Evolutionary conservation across 2,888 invertebrate species (phyloP), one percentile per base, ranked within the genome.

Genomic region (Eilema caniola): DNA sequence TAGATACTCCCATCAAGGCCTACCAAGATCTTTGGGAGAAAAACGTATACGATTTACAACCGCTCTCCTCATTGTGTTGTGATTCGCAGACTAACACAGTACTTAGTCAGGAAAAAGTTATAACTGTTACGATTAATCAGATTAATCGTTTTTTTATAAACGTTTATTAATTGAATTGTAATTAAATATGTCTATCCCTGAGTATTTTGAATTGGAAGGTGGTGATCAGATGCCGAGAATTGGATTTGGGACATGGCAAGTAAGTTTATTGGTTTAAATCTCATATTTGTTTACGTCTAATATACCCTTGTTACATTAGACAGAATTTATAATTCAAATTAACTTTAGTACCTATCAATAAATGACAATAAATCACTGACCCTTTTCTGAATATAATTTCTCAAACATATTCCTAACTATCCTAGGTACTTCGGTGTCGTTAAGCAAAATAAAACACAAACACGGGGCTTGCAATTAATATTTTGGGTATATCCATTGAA

Each of bases 191-290:
- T 81, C 90, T 33, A 74, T 89, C 66, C 85, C 89, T 37, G 76
- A 93, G 77, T 92, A 89, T 82, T 90, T 92, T 79, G 88, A 86
- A 62, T 82, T 95, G 65, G 88, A 90, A 62, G 89, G 90, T 80
- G 97, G 97, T 4, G 93, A 96, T 66, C 95, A 93, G 71, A 97
- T 98, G 96, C 97, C 98, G 10, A 93, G 96, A 67, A 91, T 98
- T 65, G 98, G 98, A 66, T 97, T 97, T 84, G 98, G 98, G 70
- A 98, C 98, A 71, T 98, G 98, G 98, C 97, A 97, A 95, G 98
- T 97, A 92, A 94, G 94, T 93, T 53, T 53, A 47, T n/a, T 53
- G 53, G 8, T 16, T 53, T n/a, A 10, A 20, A 47, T 47, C 47
- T 47, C 20, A n/a, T n/a, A n/a, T 53, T 53, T n/a, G 7, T 53